Evolutionary conservation across 2,888 invertebrate species (phyloP).

Genomic region (Stenichneumon culpator): DNA sequence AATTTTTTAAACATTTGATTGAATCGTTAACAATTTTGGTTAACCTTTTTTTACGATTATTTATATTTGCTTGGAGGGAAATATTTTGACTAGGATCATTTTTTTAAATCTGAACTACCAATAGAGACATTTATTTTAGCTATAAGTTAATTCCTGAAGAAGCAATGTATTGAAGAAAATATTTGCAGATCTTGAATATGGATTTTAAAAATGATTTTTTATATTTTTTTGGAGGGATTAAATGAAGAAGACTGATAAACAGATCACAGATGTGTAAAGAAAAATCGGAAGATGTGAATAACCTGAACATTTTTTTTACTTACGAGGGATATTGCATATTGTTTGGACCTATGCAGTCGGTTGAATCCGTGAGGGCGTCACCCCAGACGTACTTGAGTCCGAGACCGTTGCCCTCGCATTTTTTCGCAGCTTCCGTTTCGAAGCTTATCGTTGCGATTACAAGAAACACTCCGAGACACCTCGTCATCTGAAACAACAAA

Average conservation of each 20-base stretch:
- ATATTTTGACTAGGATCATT: too few species aligned
- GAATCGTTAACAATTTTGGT: too few species aligned
- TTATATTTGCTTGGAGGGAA: too few species aligned
- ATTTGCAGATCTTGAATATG: neutral
- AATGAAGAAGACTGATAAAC: neutral
- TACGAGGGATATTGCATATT: constrained; percentile 94
- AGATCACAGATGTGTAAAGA: neutral
- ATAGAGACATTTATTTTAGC: neutral
- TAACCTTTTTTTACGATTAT: neutral
- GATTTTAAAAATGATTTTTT: neutral
- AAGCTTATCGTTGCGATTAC: constrained; percentile 72
- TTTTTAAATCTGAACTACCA: neutral
- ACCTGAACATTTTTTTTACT: constrained; percentile 77
- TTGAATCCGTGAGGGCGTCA: constrained; percentile 92
- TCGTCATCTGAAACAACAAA: constrained; percentile 78
- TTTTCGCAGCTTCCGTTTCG: constrained; percentile 76
- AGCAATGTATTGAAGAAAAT: neutral
- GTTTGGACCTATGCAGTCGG: constrained; percentile 93
- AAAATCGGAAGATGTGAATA: neutral
- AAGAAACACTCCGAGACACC: constrained; percentile 76
- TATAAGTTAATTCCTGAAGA: too few species aligned
- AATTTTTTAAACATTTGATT: too few species aligned
- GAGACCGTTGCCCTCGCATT: constrained; percentile 88
- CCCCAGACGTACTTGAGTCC: constrained; percentile 95
- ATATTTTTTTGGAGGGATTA: neutral